Evolutionary conservation across 2,797 vertebrate genomes (phyloP).

Genomic region (Microcaecilia unicolor): DNA sequence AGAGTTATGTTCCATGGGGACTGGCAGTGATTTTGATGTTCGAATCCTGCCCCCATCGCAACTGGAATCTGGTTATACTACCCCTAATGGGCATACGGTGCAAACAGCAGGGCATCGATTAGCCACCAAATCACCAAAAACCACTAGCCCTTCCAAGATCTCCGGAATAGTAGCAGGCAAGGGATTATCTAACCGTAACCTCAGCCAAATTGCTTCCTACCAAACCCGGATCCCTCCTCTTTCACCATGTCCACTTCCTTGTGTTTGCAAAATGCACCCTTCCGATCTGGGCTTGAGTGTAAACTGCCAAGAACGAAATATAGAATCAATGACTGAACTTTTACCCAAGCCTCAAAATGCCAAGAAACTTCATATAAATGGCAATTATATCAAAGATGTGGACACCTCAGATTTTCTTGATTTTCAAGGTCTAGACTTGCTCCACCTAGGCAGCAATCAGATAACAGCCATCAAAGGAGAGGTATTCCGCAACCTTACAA

Average conservation of each 20-base stretch:
- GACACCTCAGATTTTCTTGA: conserved; percentile 74
- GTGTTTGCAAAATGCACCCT: conserved; percentile 89
- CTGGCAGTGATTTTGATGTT: conserved; percentile 87
- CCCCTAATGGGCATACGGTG: conserved; percentile 63
- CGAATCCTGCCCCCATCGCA: conserved; percentile 75
- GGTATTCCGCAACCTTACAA: conserved; percentile 89
- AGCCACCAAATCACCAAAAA: conserved; percentile 82
- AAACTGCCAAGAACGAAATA: conserved; percentile 91
- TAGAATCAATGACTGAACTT: conserved; percentile 79
- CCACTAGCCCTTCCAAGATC: conserved; percentile 87
- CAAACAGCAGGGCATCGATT: conserved; percentile 68
- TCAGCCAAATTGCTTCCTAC: conserved; percentile 84
- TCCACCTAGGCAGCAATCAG: conserved; percentile 94
- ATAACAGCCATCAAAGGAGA: conserved; percentile 77
- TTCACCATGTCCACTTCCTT: conserved; percentile 76
- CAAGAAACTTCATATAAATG: conserved; percentile 92
- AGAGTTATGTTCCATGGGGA: conserved; percentile 92
- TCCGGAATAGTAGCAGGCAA: conserved; percentile 91
- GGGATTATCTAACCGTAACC: conserved; percentile 69
- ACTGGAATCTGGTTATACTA: conserved; percentile 69
- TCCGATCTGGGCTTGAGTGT: conserved; percentile 93
- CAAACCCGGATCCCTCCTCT: conserved; percentile 84
- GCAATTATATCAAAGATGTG: conserved; percentile 87
- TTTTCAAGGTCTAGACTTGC: conserved; percentile 90
- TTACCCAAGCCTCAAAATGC: conserved; percentile 81